Percentiles rank a stretch among this genome's conserved stretches.
These are phyloP conservation scores for Chironomus striatipennis DNA, from an alignment of 1,140 invertebrate genomes.

Conservation along the genomic window DNA sequence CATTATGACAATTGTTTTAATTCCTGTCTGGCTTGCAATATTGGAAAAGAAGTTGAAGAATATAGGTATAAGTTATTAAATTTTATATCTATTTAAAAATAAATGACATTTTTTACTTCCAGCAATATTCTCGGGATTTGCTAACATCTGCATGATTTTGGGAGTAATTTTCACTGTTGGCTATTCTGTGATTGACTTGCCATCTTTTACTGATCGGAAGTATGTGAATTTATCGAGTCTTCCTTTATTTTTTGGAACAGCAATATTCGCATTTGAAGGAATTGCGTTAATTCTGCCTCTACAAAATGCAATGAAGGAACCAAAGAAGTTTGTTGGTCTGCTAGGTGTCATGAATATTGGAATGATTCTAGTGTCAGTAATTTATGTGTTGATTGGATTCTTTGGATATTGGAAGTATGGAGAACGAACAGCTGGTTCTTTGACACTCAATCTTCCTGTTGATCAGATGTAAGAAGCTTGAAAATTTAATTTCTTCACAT, in stretches of 20 bases:
- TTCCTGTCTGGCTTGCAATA: conserved; percentile 62
- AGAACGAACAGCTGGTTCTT: conserved; percentile 54
- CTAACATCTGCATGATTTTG: conserved; percentile 57
- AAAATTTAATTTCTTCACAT: too few species aligned
- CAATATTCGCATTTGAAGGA: conserved; percentile 72
- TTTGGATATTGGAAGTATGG: conserved; percentile 79
- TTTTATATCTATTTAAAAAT: not conserved
- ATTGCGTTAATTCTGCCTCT: conserved; percentile 74
- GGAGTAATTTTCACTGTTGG: conserved; percentile 62
- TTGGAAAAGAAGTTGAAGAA: conserved; percentile 70
- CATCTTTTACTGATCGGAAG: not conserved
- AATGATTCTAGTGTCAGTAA: conserved; percentile 63
- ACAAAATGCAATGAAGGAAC: conserved; percentile 80
- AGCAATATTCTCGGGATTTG: conserved; percentile 59
- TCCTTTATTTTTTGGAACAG: conserved; percentile 67
- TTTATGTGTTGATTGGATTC: conserved; percentile 74
- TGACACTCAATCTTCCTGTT: conserved; percentile 58
- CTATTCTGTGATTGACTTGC: conserved; percentile 41
- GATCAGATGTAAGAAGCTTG: conserved; percentile 30
- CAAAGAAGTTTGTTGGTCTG: conserved; percentile 60
- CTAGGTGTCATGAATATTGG: conserved; percentile 76
- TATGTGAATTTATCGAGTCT: conserved; percentile 32
- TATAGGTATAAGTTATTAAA: conserved; percentile 33
- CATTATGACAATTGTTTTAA: conserved; percentile 60
- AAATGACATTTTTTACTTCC: not conserved